Conservation (phyloP, 2,797 vertebrate genomes). For the Molothrus aeneus region DNA sequence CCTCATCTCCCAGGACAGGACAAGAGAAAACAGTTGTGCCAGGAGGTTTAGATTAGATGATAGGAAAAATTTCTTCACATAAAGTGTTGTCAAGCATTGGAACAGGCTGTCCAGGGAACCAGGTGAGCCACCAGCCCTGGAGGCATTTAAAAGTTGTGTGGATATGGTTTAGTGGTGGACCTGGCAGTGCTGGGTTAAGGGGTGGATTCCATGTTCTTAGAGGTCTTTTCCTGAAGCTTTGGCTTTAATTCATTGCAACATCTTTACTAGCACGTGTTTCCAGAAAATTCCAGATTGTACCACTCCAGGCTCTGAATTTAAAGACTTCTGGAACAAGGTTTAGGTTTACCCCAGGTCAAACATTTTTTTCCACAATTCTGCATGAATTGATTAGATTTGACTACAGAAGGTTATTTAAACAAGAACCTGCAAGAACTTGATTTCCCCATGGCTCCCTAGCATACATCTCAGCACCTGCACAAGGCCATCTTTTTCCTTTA, state of each 20-base stretch:
- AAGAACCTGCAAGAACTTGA: background rate
- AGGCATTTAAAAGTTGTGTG: background rate
- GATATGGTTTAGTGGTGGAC: background rate
- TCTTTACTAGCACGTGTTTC: background rate
- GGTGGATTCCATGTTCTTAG: background rate
- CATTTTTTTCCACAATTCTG: fast-evolving
- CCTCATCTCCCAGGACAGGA: background rate
- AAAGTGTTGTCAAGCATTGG: background rate
- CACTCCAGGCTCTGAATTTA: background rate
- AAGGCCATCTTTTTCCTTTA: background rate
- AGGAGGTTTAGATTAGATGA: background rate
- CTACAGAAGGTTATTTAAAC: background rate
- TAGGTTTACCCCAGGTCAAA: background rate
- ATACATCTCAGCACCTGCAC: background rate
- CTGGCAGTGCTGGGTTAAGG: background rate
- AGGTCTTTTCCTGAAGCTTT: background rate
- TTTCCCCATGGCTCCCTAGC: background rate
- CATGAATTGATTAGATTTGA: background rate
- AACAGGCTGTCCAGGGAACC: background rate
- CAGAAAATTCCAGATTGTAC: background rate
- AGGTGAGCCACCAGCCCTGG: background rate
- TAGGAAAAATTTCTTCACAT: background rate
- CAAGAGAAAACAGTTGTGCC: background rate
- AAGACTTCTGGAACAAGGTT: background rate
- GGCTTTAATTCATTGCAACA: background rate